A percentile compares a stretch with the other conserved stretches of the same genome.
phyloP scores from a whole-genome alignment of 2,113 vertebrate genomes.

The Antennarius striatus region DNA sequence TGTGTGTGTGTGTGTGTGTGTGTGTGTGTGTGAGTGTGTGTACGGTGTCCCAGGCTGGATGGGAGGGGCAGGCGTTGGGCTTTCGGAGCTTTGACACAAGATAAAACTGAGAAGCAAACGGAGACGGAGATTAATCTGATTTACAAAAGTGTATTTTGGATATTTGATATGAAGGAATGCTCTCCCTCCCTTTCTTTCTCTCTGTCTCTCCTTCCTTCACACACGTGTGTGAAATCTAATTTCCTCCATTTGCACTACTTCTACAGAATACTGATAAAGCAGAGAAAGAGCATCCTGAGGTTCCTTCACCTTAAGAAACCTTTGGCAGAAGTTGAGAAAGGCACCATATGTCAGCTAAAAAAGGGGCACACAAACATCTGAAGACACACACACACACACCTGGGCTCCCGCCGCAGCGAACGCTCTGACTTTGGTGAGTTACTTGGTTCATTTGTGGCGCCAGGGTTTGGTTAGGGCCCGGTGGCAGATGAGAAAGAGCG shows the following conservation, averaged over 20 bases:
- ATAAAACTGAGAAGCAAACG: constrained; percentile 15
- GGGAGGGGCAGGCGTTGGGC: constrained; percentile 44
- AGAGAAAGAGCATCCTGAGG: constrained; percentile 12
- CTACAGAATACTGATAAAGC: constrained; percentile 17
- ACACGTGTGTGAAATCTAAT: constrained; percentile 30
- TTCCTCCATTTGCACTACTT: constrained; percentile 27
- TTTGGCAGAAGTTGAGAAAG: constrained; percentile 12
- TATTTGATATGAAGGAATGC: constrained; percentile 26
- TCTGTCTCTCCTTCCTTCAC: not conserved
- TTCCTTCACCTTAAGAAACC: constrained; percentile 40
- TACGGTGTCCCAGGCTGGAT: constrained; percentile 29
- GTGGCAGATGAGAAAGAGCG: too few relatives aligned
- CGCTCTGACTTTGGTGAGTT: too few relatives aligned
- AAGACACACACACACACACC: constrained; percentile 9
- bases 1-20: constrained; percentile 26
- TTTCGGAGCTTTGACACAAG: constrained; percentile 21
- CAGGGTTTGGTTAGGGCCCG: too few relatives aligned
- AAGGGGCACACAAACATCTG: not conserved
- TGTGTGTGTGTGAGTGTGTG: constrained; percentile 16
- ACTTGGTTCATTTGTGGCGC: too few relatives aligned
- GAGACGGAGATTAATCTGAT: constrained; percentile 48
- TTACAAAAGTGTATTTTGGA: constrained; percentile 36
- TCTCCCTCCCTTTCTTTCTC: not conserved
- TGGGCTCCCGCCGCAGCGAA: too few relatives aligned
- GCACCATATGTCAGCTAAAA: constrained; percentile 19